Evolutionary conservation across 1,140 invertebrate genomes (phyloP), one percentile per base, ranked within the genome.

Genomic region (Neotoxoptera formosana): DNA sequence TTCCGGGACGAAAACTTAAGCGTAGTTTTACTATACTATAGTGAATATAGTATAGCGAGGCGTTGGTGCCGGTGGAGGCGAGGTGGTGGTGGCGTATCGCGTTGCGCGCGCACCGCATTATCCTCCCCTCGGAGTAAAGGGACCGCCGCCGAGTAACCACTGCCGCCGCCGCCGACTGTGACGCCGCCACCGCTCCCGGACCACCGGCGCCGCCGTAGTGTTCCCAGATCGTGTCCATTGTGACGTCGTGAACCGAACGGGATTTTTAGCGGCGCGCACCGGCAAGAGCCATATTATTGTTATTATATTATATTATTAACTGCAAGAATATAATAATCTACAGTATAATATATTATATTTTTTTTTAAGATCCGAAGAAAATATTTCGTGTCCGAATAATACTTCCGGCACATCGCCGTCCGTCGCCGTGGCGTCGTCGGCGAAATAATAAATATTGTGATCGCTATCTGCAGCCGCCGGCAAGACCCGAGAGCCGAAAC

Each of bases 61-160:
- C 87, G 87, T 36, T 36, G 48, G 53, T 6, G 34, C 9, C 34
- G 53, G 88, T 20, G 53, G 36, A 14, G 47, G n/a, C 17, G 76
- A 8, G 45, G 30, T 25, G 47, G 30, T 25, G 47, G 41, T 23
- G 91, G 47, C 1, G 45, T 41, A 45, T 60, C 56, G n/a, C 21
- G 36, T n/a, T 92, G 91, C 91, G 76, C 76, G 91, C 91, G 91
- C 91, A 86, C 23, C 81, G 11, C 36, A 11, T 86, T 83, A 25
- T 84, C 67, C 48, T 93, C 91, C 91, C 91, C 17, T 51, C 81
- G 17, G 91, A 93, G 81, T 83, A 93, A 56, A 84, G 91, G 91
- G 30, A 93, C 48, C 45, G 41, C 14, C n/a, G n/a, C n/a, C n/a
- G 21, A 41, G 51, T 34, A 83, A 36, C 76, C 48, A 36, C 76